These are phyloP conservation scores for Ochotona princeps DNA, from an alignment of 2,113 vertebrate genomes.

Conservation along the genomic window DNA sequence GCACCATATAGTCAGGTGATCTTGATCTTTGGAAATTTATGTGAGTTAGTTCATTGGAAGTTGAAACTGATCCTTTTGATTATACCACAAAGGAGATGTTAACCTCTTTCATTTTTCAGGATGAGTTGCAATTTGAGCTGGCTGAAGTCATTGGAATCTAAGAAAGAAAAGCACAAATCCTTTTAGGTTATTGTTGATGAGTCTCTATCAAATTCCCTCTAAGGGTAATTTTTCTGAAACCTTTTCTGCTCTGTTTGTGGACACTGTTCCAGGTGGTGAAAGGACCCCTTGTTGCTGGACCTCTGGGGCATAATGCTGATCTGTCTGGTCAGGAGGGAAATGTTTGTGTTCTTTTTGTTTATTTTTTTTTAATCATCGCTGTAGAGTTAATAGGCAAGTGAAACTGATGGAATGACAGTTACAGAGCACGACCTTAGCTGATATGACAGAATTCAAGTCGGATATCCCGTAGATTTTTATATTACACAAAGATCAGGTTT, in stretches of 20 bases:
- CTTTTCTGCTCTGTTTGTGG: background rate
- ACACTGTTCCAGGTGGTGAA: background rate
- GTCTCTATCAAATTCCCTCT: conserved; percentile 60
- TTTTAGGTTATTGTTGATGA: conserved; percentile 48
- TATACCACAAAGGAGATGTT: conserved; percentile 50
- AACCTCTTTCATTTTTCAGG: conserved; percentile 63
- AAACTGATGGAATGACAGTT: background rate
- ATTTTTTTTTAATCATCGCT: background rate
- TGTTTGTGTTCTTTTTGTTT: background rate
- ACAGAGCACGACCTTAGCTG: background rate
- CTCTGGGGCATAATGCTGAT: background rate
- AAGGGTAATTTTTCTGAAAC: conserved; percentile 52
- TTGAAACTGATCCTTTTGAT: conserved; percentile 44
- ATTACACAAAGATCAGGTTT: background rate
- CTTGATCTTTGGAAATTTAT: conserved; percentile 38
- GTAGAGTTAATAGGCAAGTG: background rate
- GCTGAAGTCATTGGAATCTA: conserved; percentile 56
- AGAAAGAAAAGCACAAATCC: conserved; percentile 36
- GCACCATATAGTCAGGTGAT: background rate
- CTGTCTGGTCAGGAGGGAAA: background rate
- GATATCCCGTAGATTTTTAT: background rate
- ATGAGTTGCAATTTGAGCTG: conserved; percentile 65
- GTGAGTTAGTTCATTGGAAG: background rate
- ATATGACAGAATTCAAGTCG: background rate
- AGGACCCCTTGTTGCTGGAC: background rate